Percentiles rank a stretch among this genome's conserved stretches.
phyloP scores from a whole-genome alignment of 2,113 vertebrate species.

The Lynx canadensis region DNA sequence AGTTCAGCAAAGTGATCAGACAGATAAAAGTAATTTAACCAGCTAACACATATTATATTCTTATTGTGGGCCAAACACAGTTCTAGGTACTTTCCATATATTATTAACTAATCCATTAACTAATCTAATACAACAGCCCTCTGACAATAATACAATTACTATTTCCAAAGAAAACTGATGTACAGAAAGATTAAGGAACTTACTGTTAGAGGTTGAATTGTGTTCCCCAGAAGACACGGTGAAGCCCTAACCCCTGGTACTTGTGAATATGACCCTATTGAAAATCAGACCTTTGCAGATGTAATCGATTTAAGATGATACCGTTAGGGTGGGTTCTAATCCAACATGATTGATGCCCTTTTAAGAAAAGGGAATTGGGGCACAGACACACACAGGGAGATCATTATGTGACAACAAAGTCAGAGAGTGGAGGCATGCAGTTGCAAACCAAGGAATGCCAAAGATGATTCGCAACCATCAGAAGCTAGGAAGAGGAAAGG shows the following conservation, averaged over 20 bases:
- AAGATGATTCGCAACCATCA: neutral
- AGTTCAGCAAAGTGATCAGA: neutral
- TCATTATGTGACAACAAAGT: neutral
- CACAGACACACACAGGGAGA: neutral
- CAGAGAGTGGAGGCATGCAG: neutral
- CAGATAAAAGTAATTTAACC: neutral
- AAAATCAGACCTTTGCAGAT: neutral
- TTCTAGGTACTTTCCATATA: neutral
- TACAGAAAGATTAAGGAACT: neutral
- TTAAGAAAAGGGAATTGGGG: neutral
- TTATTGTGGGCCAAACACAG: neutral
- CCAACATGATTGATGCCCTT: neutral
- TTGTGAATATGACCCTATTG: neutral
- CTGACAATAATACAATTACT: neutral
- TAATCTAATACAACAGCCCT: neutral
- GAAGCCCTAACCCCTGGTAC: neutral
- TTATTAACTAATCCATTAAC: conserved; percentile 10
- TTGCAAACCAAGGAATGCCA: neutral
- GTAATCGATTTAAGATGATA: neutral
- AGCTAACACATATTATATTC: neutral
- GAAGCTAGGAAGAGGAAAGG: neutral
- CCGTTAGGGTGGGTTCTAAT: neutral
- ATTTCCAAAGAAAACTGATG: neutral
- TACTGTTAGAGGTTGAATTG: neutral
- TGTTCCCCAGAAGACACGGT: neutral